A percentile compares a stretch with the other conserved stretches of the same genome.
phyloP scores from a whole-genome alignment of 2,113 vertebrate species.

The Lichenostomus cassidix region DNA sequence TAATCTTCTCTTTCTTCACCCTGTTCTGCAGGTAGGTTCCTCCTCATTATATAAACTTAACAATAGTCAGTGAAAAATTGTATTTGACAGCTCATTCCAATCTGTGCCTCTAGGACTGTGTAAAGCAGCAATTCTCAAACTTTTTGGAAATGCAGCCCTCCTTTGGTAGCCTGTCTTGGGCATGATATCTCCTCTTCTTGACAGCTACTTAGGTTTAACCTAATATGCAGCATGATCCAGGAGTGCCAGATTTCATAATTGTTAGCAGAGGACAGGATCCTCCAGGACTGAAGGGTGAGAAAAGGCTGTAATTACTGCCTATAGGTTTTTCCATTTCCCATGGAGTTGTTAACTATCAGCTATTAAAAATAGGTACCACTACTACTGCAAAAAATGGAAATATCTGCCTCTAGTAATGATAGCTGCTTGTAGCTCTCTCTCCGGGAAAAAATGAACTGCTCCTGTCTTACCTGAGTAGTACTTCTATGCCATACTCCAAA shows the following conservation, averaged over 20 bases:
- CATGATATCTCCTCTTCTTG: background rate
- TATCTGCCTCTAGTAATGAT: background rate
- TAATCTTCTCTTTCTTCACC: background rate
- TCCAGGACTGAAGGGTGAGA: background rate
- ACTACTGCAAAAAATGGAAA: background rate
- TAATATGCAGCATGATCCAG: background rate
- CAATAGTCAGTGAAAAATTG: background rate
- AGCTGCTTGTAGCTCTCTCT: background rate
- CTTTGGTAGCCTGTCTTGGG: background rate
- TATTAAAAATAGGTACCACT: constrained; percentile 1
- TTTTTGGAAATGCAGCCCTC: constrained; percentile 4
- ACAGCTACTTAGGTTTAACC: constrained; percentile 8
- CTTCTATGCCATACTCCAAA: background rate
- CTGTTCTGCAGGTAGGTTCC: constrained; percentile 17
- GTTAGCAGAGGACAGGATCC: background rate
- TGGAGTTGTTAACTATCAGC: background rate
- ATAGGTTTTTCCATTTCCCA: background rate
- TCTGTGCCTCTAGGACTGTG: background rate
- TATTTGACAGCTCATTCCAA: constrained; percentile 39
- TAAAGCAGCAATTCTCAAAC: background rate
- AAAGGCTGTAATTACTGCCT: background rate
- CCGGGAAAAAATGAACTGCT: background rate
- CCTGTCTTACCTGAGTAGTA: background rate
- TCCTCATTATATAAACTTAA: constrained; percentile 30
- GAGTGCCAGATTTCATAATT: background rate